Evolutionary conservation across 2,113 vertebrate species (phyloP).

Genomic region (Rissa tridactyla): DNA sequence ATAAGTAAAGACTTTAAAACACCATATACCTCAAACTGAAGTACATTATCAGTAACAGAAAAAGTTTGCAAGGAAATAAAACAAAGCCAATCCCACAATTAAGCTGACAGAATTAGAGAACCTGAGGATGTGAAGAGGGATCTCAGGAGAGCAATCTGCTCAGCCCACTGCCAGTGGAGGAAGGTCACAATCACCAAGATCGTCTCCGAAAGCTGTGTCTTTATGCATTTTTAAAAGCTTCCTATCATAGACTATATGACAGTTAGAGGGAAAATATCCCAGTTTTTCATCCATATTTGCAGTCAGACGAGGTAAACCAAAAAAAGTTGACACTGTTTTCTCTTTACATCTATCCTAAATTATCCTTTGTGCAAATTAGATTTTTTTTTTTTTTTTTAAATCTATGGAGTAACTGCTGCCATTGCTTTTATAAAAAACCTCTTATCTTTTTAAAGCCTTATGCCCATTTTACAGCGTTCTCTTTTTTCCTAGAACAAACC

Average conservation of each 20-base stretch:
- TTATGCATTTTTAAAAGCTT: not conserved
- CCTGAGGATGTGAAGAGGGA: not conserved
- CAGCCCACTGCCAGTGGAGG: not conserved
- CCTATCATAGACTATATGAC: not conserved
- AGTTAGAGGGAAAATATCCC: not conserved
- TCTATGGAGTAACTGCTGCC: not conserved
- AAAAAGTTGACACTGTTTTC: not conserved
- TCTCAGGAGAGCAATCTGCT: not conserved
- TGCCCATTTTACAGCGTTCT: not conserved
- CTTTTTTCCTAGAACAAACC: conserved; percentile 23
- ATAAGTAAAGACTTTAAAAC: not conserved
- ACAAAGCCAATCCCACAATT: not conserved
- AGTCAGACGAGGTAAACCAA: not conserved
- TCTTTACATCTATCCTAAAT: not conserved
- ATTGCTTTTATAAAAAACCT: not conserved
- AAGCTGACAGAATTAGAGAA: not conserved
- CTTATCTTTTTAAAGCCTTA: not conserved
- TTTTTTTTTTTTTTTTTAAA: not conserved
- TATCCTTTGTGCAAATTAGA: not conserved
- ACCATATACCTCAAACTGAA: not conserved
- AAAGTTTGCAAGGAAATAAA: not conserved
- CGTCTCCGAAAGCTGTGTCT: not conserved
- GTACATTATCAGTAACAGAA: not conserved
- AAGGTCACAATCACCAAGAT: not conserved
- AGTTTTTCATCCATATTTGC: not conserved